phyloP scores from a whole-genome alignment of 2,888 invertebrate genomes.

The Pyralis farinalis region DNA sequence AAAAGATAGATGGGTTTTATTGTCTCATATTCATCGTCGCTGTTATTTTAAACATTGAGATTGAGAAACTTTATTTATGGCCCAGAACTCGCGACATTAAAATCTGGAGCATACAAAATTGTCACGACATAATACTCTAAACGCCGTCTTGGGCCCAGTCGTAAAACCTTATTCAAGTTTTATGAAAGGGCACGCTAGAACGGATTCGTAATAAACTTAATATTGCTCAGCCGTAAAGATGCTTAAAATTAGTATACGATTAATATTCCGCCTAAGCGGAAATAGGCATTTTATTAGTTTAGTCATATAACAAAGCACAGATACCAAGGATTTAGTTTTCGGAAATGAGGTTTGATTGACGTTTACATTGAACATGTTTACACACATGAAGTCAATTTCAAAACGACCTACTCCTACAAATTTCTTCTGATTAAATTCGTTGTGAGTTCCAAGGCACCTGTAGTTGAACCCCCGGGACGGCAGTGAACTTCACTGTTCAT shows the following conservation, averaged over 20 bases:
- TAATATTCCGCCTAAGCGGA: not conserved
- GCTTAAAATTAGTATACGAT: constrained; percentile 8
- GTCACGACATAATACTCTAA: constrained; percentile 16
- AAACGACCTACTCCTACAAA: no score
- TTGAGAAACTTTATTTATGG: not conserved
- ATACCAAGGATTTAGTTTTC: no score
- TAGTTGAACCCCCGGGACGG: no score
- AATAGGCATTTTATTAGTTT: no score
- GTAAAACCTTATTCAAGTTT: constrained; percentile 54
- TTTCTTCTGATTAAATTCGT: no score
- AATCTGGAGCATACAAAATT: constrained; percentile 18
- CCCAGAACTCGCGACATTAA: constrained; percentile 12
- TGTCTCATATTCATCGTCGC: not conserved
- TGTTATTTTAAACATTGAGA: not conserved
- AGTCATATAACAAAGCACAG: no score
- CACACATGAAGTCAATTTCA: no score
- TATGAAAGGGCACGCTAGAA: constrained; percentile 34
- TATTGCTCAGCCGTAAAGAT: constrained; percentile 33
- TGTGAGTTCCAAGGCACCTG: no score
- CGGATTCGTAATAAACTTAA: constrained; percentile 49
- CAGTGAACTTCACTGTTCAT: no score
- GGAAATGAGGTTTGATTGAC: no score
- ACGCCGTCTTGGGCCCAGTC: constrained; percentile 20
- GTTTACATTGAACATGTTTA: no score
- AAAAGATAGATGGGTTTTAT: no score